Evolutionary conservation across 2,113 vertebrate species (phyloP).

Genomic region (Nesospiza acunhae): DNA sequence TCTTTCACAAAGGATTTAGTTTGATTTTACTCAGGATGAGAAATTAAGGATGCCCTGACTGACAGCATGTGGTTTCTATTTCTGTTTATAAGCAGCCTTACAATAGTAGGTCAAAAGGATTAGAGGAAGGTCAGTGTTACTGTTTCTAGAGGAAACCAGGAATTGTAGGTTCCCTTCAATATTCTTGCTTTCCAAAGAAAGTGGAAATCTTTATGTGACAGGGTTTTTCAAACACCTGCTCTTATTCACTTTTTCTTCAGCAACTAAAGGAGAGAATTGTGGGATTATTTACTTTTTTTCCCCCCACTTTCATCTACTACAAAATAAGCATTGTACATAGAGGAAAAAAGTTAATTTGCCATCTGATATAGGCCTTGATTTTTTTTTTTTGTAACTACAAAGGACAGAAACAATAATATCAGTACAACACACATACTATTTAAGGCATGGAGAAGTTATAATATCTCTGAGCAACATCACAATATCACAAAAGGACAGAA

Average conservation of each 20-base stretch:
- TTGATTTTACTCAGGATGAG: conserved; percentile 8
- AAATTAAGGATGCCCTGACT: conserved; percentile 41
- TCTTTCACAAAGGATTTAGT: not conserved
- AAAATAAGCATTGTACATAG: not conserved
- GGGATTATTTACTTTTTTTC: not conserved
- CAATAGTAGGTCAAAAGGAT: conserved; percentile 48
- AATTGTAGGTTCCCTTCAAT: not conserved
- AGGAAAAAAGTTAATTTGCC: not conserved
- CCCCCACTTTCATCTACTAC: not conserved
- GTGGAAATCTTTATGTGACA: conserved; percentile 4
- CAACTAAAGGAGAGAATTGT: not conserved
- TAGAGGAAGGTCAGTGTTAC: conserved; percentile 33
- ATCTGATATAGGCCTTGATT: not conserved
- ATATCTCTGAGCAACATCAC: not conserved
- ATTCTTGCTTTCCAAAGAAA: conserved; percentile 12
- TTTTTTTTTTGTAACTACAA: not conserved
- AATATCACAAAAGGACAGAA: not conserved
- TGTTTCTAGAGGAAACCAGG: conserved; percentile 25
- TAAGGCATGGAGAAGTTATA: not conserved
- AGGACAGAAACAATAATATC: not conserved
- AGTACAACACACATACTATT: not conserved
- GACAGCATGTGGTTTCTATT: conserved; percentile 53
- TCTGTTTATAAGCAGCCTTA: conserved; percentile 39
- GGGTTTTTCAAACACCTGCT: not conserved
- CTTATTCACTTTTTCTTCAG: not conserved